Evolutionary conservation across 2,113 vertebrate genomes (phyloP).

Genomic region (Cathartes aura): DNA sequence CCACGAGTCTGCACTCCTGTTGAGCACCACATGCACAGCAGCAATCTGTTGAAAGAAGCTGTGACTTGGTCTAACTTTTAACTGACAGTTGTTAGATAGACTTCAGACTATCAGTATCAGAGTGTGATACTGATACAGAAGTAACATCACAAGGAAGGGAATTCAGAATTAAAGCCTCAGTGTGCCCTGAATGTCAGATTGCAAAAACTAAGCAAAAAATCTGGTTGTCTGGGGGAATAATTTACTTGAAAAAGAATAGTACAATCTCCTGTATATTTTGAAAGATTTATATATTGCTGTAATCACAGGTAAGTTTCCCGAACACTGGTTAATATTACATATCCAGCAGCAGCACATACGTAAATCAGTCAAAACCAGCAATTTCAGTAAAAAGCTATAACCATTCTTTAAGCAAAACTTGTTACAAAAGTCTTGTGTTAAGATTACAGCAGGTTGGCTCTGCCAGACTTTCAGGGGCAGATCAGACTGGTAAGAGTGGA

Average conservation of each 20-base stretch:
- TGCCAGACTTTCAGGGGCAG: neutral
- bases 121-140: neutral
- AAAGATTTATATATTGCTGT: neutral
- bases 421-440: neutral
- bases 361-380: neutral
- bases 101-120: too few relatives aligned
- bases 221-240: neutral
- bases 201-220: neutral
- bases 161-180: neutral
- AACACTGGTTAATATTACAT: neutral
- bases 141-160: neutral
- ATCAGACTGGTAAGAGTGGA: neutral
- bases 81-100: neutral
- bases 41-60: neutral
- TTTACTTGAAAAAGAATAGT: neutral
- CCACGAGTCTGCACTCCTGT: accelerated
- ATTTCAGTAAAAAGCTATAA: neutral
- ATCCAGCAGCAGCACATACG: neutral
- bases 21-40: neutral
- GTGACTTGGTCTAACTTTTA: neutral
- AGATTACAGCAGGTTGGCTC: neutral
- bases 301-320: neutral
- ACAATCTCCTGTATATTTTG: neutral
- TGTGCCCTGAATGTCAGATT: neutral
- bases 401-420: neutral